Evolutionary conservation across 2,888 invertebrate species (phyloP).

Genomic region (Campoplex nolae): DNA sequence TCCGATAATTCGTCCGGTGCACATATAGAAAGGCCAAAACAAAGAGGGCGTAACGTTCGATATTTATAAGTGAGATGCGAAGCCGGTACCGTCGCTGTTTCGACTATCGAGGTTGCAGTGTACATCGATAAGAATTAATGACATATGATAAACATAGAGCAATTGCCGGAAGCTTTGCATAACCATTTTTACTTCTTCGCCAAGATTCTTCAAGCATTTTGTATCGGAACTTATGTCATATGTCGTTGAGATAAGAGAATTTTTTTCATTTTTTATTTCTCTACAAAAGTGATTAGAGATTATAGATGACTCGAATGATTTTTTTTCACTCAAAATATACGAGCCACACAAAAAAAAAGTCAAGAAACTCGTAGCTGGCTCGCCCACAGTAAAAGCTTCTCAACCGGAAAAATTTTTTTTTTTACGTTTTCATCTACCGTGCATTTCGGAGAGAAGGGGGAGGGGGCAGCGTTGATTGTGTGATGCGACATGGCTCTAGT

Average conservation of each 20-base stretch:
- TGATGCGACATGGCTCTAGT: too few species aligned
- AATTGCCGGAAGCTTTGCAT: background rate
- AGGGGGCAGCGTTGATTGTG: background rate
- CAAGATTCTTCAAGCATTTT: background rate
- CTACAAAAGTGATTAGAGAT: background rate
- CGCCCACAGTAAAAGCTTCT: background rate
- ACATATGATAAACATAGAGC: too few species aligned
- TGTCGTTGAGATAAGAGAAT: background rate
- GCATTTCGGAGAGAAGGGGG: background rate
- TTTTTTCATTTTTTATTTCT: background rate
- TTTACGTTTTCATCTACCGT: background rate
- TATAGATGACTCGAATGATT: background rate
- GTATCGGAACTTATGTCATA: background rate
- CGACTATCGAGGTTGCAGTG: too few species aligned
- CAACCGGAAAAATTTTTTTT: background rate
- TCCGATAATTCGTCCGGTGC: too few species aligned
- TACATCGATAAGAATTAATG: too few species aligned
- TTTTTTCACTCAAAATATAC: background rate
- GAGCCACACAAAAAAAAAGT: background rate
- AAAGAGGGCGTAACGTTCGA: too few species aligned
- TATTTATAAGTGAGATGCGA: too few species aligned
- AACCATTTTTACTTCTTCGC: background rate
- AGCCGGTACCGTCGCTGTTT: too few species aligned
- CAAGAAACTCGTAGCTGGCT: constrained; percentile 11
- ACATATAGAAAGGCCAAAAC: too few species aligned